phyloP scores from a whole-genome alignment of 2,113 vertebrate species.

The Pseudorectes ferrugineus region DNA sequence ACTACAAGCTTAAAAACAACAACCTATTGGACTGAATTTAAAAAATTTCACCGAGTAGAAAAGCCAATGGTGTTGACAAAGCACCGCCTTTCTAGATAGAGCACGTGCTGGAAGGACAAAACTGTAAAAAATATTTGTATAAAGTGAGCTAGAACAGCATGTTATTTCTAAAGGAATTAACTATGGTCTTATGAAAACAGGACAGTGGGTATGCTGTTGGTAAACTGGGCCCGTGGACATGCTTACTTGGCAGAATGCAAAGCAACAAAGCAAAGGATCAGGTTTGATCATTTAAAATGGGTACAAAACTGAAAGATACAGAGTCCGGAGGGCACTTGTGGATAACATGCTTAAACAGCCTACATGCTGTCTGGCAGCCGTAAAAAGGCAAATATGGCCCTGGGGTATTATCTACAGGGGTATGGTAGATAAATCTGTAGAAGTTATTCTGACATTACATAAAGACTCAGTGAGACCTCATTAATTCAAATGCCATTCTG shows the following conservation, averaged over 20 bases:
- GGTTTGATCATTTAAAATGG: slow-evolving; percentile 65
- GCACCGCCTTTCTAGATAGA: background rate
- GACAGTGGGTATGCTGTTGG: background rate
- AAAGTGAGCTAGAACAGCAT: slow-evolving; percentile 51
- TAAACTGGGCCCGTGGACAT: slow-evolving; percentile 16
- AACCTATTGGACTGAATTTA: background rate
- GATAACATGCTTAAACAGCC: slow-evolving; percentile 50
- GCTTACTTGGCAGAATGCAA: slow-evolving; percentile 57
- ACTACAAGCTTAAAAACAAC: background rate
- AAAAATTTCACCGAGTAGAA: background rate
- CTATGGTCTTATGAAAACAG: background rate
- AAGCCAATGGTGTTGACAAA: background rate
- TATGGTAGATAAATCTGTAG: slow-evolving; percentile 41
- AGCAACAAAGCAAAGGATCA: slow-evolving; percentile 57
- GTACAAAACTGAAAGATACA: slow-evolving; percentile 58
- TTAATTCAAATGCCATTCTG: slow-evolving; percentile 64
- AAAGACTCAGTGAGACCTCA: slow-evolving; percentile 64
- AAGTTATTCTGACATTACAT: slow-evolving; percentile 67
- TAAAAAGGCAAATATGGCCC: slow-evolving; percentile 65
- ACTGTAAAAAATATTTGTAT: slow-evolving; percentile 12
- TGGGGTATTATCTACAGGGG: slow-evolving; percentile 58
- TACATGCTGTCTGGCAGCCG: slow-evolving; percentile 60
- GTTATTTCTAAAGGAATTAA: slow-evolving; percentile 54
- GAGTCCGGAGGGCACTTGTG: slow-evolving; percentile 61
- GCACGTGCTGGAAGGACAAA: slow-evolving; percentile 6